phyloP scores from a whole-genome alignment of 2,113 vertebrate genomes.

The Rutilus rutilus region DNA sequence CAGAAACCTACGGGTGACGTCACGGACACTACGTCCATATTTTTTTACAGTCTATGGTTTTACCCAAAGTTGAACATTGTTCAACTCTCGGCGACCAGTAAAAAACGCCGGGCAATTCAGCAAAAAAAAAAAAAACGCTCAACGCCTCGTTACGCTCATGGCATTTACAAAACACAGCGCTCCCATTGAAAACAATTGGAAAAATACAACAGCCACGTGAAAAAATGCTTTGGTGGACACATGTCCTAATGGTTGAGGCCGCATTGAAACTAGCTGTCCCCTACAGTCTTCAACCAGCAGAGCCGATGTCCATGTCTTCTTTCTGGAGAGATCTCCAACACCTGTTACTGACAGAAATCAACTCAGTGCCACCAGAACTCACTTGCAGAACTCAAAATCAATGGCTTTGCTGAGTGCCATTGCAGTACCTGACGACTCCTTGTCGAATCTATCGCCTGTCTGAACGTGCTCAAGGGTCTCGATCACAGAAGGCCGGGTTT shows the following conservation, averaged over 20 bases:
- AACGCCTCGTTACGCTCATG: too few relatives aligned
- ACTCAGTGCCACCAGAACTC: background rate
- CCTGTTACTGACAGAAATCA: background rate
- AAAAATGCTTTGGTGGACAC: too few relatives aligned
- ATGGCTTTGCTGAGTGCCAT: conserved; percentile 1
- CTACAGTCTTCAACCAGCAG: background rate
- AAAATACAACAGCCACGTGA: too few relatives aligned
- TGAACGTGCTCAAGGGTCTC: background rate
- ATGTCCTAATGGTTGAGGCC: background rate
- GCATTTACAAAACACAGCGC: too few relatives aligned
- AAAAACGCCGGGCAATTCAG: too few relatives aligned
- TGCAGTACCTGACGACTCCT: background rate
- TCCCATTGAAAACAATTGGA: too few relatives aligned
- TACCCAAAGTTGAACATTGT: too few relatives aligned
- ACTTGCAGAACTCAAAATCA: conserved; percentile 6
- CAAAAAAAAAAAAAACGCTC: too few relatives aligned
- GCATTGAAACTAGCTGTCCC: background rate
- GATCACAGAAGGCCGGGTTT: background rate
- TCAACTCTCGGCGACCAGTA: too few relatives aligned
- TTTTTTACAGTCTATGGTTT: too few relatives aligned
- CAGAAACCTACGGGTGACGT: too few relatives aligned
- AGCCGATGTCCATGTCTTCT: conserved; percentile 11
- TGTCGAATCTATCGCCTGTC: background rate
- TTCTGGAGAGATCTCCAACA: background rate
- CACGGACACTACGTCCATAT: too few relatives aligned